Percentiles rank a stretch among this genome's conserved stretches.
phyloP scores from a whole-genome alignment of 1,140 invertebrate species.

The Elymnias hypermnestra region DNA sequence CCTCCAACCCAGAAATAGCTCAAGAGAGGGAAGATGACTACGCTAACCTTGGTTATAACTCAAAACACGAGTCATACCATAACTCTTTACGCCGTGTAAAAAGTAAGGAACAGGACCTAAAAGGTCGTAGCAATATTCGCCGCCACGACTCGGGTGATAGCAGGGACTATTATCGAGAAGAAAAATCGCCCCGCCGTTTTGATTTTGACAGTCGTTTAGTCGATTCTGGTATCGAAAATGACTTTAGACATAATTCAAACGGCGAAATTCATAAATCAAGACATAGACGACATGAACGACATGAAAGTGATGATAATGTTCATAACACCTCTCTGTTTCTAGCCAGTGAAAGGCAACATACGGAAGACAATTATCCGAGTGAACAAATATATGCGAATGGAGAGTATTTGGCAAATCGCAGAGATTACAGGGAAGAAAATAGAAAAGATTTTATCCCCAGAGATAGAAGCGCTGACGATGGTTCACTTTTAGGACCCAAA shows the following conservation, averaged over 20 bases:
- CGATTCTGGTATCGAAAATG: conserved; percentile 87
- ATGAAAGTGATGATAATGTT: conserved; percentile 80
- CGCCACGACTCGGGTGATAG: conserved; percentile 69
- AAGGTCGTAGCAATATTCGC: conserved; percentile 64
- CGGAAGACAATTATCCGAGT: conserved; percentile 76
- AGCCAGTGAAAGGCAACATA: conserved; percentile 80
- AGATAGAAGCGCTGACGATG: conserved; percentile 79
- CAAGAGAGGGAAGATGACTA: conserved; percentile 68
- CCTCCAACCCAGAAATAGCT: conserved; percentile 77
- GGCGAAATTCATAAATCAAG: conserved; percentile 73
- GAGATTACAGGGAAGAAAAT: conserved; percentile 52
- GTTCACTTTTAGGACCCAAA: conserved; percentile 78
- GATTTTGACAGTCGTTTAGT: conserved; percentile 80
- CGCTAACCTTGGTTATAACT: conserved; percentile 57
- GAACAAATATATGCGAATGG: conserved; percentile 67
- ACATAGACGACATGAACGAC: conserved; percentile 49
- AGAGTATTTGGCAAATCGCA: conserved; percentile 50
- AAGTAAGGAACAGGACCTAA: conserved; percentile 59
- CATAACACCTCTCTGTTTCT: conserved; percentile 80
- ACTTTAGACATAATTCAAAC: conserved; percentile 83
- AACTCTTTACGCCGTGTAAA: conserved; percentile 74
- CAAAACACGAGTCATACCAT: conserved; percentile 73
- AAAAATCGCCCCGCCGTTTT: conserved; percentile 63
- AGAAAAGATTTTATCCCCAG: conserved; percentile 77
- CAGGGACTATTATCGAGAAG: conserved; percentile 67